A percentile compares a stretch with the other conserved stretches of the same genome.
phyloP scores from a whole-genome alignment of 2,888 invertebrate species.

The Caenorhabditis parvicauda region DNA sequence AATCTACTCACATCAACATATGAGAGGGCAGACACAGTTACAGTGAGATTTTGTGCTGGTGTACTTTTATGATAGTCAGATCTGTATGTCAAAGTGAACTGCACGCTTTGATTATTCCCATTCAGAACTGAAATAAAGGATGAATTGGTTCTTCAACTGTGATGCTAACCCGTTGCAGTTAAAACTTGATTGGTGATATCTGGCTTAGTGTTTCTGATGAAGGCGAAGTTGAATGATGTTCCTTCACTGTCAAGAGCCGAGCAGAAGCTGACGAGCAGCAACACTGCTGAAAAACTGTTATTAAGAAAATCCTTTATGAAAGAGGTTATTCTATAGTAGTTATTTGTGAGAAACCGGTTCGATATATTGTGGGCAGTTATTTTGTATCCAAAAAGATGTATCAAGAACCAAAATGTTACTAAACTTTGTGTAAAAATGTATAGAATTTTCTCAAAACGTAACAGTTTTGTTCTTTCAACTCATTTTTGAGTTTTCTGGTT shows the following conservation, averaged over 20 bases:
- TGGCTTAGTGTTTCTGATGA: conserved; percentile 29
- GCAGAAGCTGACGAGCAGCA: conserved; percentile 12
- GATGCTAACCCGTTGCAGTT: conserved; percentile 15
- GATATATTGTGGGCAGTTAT: no score
- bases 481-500: no score
- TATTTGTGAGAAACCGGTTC: no score
- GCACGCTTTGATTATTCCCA: conserved; percentile 15
- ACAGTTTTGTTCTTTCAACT: no score
- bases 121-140: conserved; percentile 25
- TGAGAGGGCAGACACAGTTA: conserved; percentile 6
- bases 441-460: no score
- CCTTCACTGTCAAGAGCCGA: conserved; percentile 32
- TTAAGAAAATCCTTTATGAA: no score
- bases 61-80: conserved; percentile 16
- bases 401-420: no score
- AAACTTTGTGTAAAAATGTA: no score
- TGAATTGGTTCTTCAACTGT: neutral
- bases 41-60: conserved; percentile 8
- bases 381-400: no score
- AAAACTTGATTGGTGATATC: conserved; percentile 27
- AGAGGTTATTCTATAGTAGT: no score
- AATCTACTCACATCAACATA: neutral
- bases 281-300: conserved; percentile 17
- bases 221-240: conserved; percentile 26
- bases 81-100: conserved; percentile 23